phyloP scores from a whole-genome alignment of 2,113 vertebrate genomes.

The Oxygymnocypris stewartii region DNA sequence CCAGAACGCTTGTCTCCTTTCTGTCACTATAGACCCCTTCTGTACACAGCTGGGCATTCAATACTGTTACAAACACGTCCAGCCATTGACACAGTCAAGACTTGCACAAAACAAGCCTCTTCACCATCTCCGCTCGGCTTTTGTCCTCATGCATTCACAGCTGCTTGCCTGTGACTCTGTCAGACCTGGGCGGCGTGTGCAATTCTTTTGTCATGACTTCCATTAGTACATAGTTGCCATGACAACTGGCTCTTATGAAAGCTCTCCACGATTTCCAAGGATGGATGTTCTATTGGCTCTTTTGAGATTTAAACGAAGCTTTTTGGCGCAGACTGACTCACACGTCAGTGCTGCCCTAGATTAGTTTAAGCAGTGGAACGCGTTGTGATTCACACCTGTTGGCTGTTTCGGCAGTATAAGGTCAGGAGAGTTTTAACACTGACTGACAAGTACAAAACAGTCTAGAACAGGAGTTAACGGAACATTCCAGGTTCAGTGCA shows the following conservation, averaged over 20 bases:
- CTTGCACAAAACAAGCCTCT: constrained; percentile 20
- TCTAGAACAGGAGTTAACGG: not conserved
- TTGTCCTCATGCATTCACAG: constrained; percentile 48
- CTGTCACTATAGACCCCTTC: not conserved
- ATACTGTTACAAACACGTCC: constrained; percentile 12
- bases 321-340: constrained; percentile 16
- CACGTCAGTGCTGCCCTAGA: constrained; percentile 21
- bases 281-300: constrained; percentile 49
- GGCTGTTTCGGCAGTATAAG: not conserved
- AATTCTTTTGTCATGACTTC: constrained; percentile 56
- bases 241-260: constrained; percentile 55
- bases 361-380: not conserved
- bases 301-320: constrained; percentile 29
- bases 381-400: constrained; percentile 25
- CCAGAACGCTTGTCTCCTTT: constrained; percentile 4
- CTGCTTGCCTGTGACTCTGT: constrained; percentile 52
- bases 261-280: constrained; percentile 49
- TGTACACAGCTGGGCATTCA: constrained; percentile 37
- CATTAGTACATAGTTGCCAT: constrained; percentile 61
- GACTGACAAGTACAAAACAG: not conserved
- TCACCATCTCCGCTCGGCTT: constrained; percentile 29
- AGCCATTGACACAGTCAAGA: constrained; percentile 22
- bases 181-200: constrained; percentile 54
- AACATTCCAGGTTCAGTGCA: not conserved
- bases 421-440: not conserved